These are phyloP conservation scores for Taenioides sp. DNA, from an alignment of 2,797 vertebrate genomes.

Conservation along the genomic window DNA sequence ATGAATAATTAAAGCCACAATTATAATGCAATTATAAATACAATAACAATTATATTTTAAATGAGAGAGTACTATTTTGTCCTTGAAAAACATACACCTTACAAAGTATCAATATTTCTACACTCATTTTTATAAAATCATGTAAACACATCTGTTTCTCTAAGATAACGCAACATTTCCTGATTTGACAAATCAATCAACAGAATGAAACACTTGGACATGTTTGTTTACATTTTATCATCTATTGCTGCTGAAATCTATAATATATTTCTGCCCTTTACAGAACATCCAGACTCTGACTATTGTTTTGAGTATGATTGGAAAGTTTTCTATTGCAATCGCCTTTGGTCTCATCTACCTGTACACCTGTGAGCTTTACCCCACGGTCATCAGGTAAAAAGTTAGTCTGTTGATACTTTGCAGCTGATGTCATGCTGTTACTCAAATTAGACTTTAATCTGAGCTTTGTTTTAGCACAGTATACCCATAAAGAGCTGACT, in stretches of 20 bases:
- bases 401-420: background rate
- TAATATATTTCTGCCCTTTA: slow-evolving; percentile 5
- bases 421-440: too few species aligned
- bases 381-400: slow-evolving; percentile 86
- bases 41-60: background rate
- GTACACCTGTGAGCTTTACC: slow-evolving; percentile 93
- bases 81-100: background rate
- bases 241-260: background rate
- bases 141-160: background rate
- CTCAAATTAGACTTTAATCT: too few species aligned
- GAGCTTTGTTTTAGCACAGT: too few species aligned
- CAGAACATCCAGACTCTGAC: slow-evolving; percentile 73
- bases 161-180: background rate
- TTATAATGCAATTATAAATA: background rate
- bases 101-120: too few species aligned
- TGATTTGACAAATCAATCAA: background rate
- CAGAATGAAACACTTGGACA: background rate
- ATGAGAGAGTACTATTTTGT: background rate
- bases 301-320: slow-evolving; percentile 81
- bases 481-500: too few species aligned
- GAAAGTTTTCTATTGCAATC: slow-evolving; percentile 89
- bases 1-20: background rate
- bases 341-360: slow-evolving; percentile 91
- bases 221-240: background rate
- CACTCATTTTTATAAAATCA: background rate